phyloP scores from a whole-genome alignment of 2,113 vertebrate species.

The Muscicapa adusta region DNA sequence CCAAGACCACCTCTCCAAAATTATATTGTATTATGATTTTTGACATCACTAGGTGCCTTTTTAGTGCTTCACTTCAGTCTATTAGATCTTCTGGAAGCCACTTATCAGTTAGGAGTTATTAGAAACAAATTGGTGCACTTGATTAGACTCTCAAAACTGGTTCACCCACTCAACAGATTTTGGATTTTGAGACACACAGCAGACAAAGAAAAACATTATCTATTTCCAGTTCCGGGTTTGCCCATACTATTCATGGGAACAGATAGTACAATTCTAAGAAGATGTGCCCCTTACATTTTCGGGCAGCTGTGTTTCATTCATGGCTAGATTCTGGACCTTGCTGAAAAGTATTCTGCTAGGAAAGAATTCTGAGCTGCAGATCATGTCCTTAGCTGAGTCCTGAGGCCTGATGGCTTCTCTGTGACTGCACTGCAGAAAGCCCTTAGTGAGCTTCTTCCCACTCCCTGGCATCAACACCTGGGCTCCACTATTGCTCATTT shows the following conservation, averaged over 20 bases:
- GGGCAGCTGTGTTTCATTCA: background rate
- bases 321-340: background rate
- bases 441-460: background rate
- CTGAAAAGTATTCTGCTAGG: background rate
- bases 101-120: background rate
- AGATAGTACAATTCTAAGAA: background rate
- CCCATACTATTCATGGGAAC: background rate
- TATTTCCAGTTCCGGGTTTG: background rate
- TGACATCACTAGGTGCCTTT: background rate
- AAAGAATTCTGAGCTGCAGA: background rate
- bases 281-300: background rate
- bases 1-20: background rate
- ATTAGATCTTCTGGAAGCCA: background rate
- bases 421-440: background rate
- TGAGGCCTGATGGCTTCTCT: fast-evolving
- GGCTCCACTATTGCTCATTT: background rate
- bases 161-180: background rate
- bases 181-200: background rate
- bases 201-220: background rate
- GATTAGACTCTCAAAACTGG: background rate
- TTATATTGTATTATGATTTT: background rate
- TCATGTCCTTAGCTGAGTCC: background rate
- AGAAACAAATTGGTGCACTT: background rate
- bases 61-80: background rate
- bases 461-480: background rate